Evolutionary conservation across 2,113 vertebrate genomes (phyloP).

Genomic region (Illadopsis cleaveri): DNA sequence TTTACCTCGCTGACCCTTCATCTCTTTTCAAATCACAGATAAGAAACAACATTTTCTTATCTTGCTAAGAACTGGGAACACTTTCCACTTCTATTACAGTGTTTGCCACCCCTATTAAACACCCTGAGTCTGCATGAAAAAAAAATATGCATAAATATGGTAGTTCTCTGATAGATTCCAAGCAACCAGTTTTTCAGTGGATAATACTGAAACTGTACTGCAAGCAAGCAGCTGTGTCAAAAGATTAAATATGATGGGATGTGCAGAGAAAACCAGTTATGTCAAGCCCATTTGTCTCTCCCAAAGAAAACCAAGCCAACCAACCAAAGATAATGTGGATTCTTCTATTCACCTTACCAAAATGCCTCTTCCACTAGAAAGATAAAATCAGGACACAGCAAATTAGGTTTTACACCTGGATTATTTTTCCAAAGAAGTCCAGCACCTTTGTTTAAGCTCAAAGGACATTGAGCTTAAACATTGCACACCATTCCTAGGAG

Average conservation of each 20-base stretch:
- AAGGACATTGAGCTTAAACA: background rate
- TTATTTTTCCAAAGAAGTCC: background rate
- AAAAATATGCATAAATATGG: background rate
- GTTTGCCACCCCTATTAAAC: background rate
- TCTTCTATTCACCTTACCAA: background rate
- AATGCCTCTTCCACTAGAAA: background rate
- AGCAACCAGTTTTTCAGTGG: background rate
- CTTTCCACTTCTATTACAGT: background rate
- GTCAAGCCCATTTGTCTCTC: background rate
- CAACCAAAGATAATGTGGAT: background rate
- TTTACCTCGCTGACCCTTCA: conserved; percentile 24
- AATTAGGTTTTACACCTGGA: background rate
- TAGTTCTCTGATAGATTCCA: background rate
- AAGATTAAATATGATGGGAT: conserved; percentile 7
- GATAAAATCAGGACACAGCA: background rate
- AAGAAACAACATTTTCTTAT: conserved; percentile 47
- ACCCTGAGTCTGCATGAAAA: background rate
- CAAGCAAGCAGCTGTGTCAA: background rate
- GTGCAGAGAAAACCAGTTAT: background rate
- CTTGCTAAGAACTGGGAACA: conserved; percentile 13
- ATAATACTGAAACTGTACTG: background rate
- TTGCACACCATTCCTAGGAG: background rate
- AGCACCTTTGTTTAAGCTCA: background rate
- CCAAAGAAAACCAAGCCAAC: background rate
- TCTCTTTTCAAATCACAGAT: conserved; percentile 36